These are phyloP conservation scores for Drosophila quadrilineata DNA, from an alignment of 1,140 invertebrate genomes.

Conservation along the genomic window DNA sequence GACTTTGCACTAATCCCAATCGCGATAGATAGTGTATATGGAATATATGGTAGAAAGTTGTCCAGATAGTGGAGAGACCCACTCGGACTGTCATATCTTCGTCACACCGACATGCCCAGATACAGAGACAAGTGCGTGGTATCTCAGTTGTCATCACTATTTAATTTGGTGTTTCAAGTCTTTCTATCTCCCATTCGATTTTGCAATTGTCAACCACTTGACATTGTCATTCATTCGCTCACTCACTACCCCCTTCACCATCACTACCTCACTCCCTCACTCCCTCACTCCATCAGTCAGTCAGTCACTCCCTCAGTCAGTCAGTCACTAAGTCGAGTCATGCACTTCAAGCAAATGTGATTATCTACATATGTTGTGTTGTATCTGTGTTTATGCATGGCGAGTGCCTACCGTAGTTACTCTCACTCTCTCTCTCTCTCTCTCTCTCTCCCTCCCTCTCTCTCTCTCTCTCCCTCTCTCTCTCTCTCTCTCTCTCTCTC, in stretches of 20 bases:
- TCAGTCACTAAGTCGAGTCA: not conserved
- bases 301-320: not conserved
- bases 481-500: too few species aligned
- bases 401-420: too few species aligned
- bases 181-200: constrained; percentile 31
- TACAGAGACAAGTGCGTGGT: not conserved
- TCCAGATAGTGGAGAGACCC: not conserved
- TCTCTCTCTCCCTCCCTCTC: too few species aligned
- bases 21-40: constrained; percentile 10
- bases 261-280: not conserved
- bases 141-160: constrained; percentile 32
- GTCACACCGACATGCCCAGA: constrained; percentile 7
- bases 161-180: constrained; percentile 22
- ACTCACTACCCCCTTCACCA: too few species aligned
- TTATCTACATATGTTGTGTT: too few species aligned
- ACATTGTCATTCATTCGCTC: constrained; percentile 6
- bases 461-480: too few species aligned
- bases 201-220: constrained; percentile 18
- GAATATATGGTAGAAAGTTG: constrained; percentile 12
- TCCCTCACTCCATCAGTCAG: not conserved
- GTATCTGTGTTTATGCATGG: too few species aligned
- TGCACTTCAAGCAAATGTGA: constrained; percentile 1
- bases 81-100: constrained; percentile 6
- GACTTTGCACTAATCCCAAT: constrained; percentile 24
- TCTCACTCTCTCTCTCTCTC: too few species aligned